Conservation (phyloP, 2,888 invertebrate species). For the Morpho achilles region DNA sequence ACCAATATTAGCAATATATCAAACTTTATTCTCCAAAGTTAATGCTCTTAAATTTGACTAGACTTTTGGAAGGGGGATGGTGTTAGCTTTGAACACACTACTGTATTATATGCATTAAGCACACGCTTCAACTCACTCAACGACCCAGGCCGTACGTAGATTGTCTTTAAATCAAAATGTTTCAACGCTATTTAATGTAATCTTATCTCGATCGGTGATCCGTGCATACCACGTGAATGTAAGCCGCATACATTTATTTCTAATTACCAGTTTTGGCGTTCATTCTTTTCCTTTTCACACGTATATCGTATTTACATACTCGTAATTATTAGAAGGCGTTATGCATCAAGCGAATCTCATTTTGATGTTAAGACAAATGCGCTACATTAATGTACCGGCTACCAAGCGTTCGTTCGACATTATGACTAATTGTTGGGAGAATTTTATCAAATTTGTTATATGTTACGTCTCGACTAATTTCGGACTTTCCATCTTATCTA, state of each 20-base stretch:
- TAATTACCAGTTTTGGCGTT: slow-evolving; percentile 73
- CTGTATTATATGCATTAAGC: slow-evolving; percentile 61
- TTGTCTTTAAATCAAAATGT: slow-evolving; percentile 77
- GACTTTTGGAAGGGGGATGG: slow-evolving; percentile 27
- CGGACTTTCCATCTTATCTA: slow-evolving; percentile 74
- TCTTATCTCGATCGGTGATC: slow-evolving; percentile 72
- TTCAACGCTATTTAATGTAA: slow-evolving; percentile 75
- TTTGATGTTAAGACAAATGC: slow-evolving; percentile 71
- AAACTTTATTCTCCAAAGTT: not conserved
- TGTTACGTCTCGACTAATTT: slow-evolving; percentile 66
- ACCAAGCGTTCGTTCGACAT: slow-evolving; percentile 64
- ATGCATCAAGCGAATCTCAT: slow-evolving; percentile 67
- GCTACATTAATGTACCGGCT: slow-evolving; percentile 53
- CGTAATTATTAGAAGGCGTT: slow-evolving; percentile 68
- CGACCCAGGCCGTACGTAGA: slow-evolving; percentile 59
- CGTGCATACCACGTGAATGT: slow-evolving; percentile 69
- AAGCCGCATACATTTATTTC: slow-evolving; percentile 72
- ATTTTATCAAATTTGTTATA: slow-evolving; percentile 66
- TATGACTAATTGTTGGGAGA: slow-evolving; percentile 68
- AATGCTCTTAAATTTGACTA: not conserved
- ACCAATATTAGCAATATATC: not conserved
- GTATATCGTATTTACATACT: slow-evolving; percentile 75
- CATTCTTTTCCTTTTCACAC: slow-evolving; percentile 75
- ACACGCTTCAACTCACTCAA: slow-evolving; percentile 66
- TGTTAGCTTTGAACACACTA: slow-evolving; percentile 65